Evolutionary conservation across 2,797 vertebrate genomes (phyloP).

Genomic region (Oreonectes daqikongensis): DNA sequence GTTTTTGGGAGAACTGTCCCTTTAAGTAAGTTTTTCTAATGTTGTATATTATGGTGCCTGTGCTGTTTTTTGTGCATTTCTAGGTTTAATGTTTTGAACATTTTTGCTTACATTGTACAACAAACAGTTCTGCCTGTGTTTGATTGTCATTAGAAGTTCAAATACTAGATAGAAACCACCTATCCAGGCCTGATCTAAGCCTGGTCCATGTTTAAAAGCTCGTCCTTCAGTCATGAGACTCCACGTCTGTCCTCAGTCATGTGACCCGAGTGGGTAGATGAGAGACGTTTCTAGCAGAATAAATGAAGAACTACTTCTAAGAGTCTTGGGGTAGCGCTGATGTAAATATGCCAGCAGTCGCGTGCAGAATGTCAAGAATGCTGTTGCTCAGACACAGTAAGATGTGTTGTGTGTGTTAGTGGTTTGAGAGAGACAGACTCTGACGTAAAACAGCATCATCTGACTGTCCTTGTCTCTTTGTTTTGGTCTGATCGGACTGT

Average conservation of each 20-base stretch:
- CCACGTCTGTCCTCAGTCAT: slow-evolving; percentile 63
- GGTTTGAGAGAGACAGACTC: not conserved
- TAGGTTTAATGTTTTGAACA: not conserved
- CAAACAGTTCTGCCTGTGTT: too few relatives aligned
- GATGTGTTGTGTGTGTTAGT: slow-evolving; percentile 59
- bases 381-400: slow-evolving; percentile 66
- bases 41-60: too few relatives aligned
- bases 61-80: not conserved
- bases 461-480: slow-evolving; percentile 7
- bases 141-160: too few relatives aligned
- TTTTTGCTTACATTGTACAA: too few relatives aligned
- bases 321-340: slow-evolving; percentile 64
- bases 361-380: slow-evolving; percentile 77
- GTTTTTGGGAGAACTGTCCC: too few relatives aligned
- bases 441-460: not conserved
- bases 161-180: not conserved
- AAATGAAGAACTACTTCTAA: slow-evolving; percentile 57
- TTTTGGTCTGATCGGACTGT: not conserved
- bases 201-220: not conserved
- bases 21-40: not conserved
- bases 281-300: slow-evolving; percentile 58
- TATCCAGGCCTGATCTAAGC: too few relatives aligned
- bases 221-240: slow-evolving; percentile 70
- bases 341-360: slow-evolving; percentile 73
- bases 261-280: slow-evolving; percentile 66